phyloP scores from a whole-genome alignment of 92 coral and sea anemone species.

The Heteractis magnifica region DNA sequence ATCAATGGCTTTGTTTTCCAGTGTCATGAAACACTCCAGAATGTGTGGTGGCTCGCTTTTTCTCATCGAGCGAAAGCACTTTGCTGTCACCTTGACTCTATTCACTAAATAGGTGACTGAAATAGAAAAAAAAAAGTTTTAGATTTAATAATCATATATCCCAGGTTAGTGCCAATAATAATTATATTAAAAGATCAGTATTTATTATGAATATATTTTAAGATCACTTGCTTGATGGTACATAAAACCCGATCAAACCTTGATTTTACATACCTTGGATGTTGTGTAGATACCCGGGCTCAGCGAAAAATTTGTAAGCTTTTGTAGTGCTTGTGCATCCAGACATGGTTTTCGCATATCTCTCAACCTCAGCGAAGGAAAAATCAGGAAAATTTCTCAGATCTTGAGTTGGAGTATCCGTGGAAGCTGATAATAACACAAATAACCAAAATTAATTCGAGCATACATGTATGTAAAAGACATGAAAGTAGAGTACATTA shows the following conservation, averaged over 20 bases:
- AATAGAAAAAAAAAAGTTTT: too few species aligned
- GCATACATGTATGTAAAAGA: not conserved
- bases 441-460: not conserved
- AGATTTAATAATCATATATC: not conserved
- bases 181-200: not conserved
- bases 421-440: not conserved
- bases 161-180: not conserved
- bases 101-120: too few species aligned
- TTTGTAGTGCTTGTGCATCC: conserved; percentile 26
- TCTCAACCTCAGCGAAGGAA: conserved; percentile 12
- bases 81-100: too few species aligned
- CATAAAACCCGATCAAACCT: not conserved
- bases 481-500: not conserved
- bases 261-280: conserved; percentile 18
- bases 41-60: too few species aligned
- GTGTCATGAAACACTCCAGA: too few species aligned
- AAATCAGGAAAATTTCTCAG: conserved; percentile 7
- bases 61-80: too few species aligned
- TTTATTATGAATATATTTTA: too few species aligned
- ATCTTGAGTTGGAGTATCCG: not conserved
- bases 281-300: conserved; percentile 43
- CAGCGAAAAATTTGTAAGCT: conserved; percentile 51
- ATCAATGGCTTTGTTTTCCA: too few species aligned
- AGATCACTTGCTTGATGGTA: not conserved
- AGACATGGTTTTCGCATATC: not conserved